Base-by-base conservation (phyloP, 2,113 vertebrate species). In the Grantiella picta region DNA sequence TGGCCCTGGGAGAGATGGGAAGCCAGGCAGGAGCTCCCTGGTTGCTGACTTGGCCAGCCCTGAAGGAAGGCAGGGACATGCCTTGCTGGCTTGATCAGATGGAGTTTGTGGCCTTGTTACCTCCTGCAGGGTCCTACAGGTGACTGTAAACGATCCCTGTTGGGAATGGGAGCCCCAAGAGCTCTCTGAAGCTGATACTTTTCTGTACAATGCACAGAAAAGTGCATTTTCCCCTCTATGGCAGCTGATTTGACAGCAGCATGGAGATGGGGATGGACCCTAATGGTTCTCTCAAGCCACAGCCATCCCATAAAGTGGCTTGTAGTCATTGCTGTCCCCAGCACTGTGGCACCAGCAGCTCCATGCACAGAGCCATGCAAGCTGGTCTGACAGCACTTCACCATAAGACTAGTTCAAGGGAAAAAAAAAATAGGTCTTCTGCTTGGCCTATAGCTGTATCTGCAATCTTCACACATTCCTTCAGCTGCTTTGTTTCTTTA, bases 401-500 rank as follows among this genome's bases (percentile, higher is more conserved):
- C 49, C 47, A 31, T 8, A 59, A 42, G 11, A 81, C 59, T 42
- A 91, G 33, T 23, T 81, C 29, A 78, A 79, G 27, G 35, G 35
- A 17, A 28, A 1, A 6, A 44, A 33, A 31, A 35, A 36, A 20
- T 5, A 82, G 22, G 54, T 82, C 59, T 90, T 96, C 45, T 52
- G 60, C 42, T 54, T 82, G 29, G 54, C 40, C 61, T 57, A 23
- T 23, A 54, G 18, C 33, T 19, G 65, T 57, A 82, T 77, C 70
- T 93, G 82, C 76, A 88, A 81, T 64, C 64, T 70, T 63, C 93
- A 83, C 8, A 2, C 56, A 47, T 80, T 89, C 47, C 68, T 45
- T 64, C 72, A n/a, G 47, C 44, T 80, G 22, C 49, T 84, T 91
- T 65, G 31, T 20, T 92, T 57, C 79, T 94, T 66, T 84, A 94